Conservation (phyloP, 1,140 invertebrate species). For the Atopsyche davidsoni region DNA sequence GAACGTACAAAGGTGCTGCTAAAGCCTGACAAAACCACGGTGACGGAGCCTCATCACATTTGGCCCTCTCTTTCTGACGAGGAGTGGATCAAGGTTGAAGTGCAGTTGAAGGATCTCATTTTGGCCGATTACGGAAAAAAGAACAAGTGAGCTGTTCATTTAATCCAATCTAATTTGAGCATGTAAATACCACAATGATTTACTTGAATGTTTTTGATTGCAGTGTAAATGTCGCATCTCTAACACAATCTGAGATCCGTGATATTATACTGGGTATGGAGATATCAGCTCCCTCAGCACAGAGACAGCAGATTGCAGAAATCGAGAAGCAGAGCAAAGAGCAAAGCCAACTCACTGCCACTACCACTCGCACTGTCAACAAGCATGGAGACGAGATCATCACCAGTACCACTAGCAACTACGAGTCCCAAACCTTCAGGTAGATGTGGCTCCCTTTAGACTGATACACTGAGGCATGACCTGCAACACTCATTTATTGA, state of each 20-base stretch:
- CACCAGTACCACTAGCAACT: slow-evolving; percentile 97
- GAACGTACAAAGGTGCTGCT: slow-evolving; percentile 97
- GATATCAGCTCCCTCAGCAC: slow-evolving; percentile 96
- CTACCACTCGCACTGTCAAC: slow-evolving; percentile 96
- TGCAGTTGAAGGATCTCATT: slow-evolving; percentile 97
- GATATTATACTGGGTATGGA: slow-evolving; percentile 99
- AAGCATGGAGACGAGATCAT: slow-evolving; percentile 99
- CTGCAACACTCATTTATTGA: background rate
- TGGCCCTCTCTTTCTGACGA: slow-evolving; percentile 97
- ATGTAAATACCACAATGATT: slow-evolving; percentile 72
- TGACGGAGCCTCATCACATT: slow-evolving; percentile 98
- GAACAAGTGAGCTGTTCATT: slow-evolving; percentile 70
- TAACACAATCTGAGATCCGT: slow-evolving; percentile 98
- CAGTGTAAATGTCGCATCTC: slow-evolving; percentile 93
- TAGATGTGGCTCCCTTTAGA: no score
- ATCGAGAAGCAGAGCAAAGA: slow-evolving; percentile 99
- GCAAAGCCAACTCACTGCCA: slow-evolving; percentile 95
- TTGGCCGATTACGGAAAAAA: slow-evolving; percentile 99
- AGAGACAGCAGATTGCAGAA: slow-evolving; percentile 98
- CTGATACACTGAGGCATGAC: background rate
- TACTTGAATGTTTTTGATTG: slow-evolving; percentile 28
- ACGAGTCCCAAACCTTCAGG: slow-evolving; percentile 94
- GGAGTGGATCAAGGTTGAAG: slow-evolving; percentile 99
- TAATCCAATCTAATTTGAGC: slow-evolving; percentile 60
- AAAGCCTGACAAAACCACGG: slow-evolving; percentile 98